These are phyloP conservation scores for Brachionus paranguensis DNA, from an alignment of 1,140 invertebrate species.

Conservation along the genomic window DNA sequence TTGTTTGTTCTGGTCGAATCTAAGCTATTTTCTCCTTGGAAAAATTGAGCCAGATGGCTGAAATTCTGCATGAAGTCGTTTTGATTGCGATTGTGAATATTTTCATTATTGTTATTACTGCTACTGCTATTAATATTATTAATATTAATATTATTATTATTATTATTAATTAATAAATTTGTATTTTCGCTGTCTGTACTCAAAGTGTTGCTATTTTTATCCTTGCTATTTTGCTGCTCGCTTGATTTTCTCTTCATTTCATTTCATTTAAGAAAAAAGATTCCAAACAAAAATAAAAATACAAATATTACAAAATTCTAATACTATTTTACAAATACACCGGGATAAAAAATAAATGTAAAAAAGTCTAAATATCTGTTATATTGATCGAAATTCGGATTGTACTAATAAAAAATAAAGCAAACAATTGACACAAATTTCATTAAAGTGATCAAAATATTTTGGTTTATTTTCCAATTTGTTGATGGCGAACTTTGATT, in stretches of 20 bases:
- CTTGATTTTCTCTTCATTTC: constrained; percentile 34
- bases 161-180: not conserved
- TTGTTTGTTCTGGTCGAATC: not conserved
- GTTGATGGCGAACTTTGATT: not conserved
- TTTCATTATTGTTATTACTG: not conserved
- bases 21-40: not conserved
- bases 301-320: not conserved
- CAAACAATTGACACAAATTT: not conserved
- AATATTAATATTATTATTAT: not conserved
- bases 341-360: not conserved
- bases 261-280: constrained; percentile 11
- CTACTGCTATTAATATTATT: no score
- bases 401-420: not conserved
- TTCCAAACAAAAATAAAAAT: not conserved
- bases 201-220: not conserved
- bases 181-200: not conserved
- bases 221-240: not conserved
- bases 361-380: not conserved
- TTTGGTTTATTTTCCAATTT: not conserved
- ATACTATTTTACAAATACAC: not conserved
- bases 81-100: not conserved
- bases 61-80: not conserved
- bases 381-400: not conserved
- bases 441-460: not conserved
- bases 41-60: not conserved